Evolutionary conservation across 2,888 invertebrate species (phyloP), one percentile per base, ranked within the genome.

Genomic region (Carabus problematicus): DNA sequence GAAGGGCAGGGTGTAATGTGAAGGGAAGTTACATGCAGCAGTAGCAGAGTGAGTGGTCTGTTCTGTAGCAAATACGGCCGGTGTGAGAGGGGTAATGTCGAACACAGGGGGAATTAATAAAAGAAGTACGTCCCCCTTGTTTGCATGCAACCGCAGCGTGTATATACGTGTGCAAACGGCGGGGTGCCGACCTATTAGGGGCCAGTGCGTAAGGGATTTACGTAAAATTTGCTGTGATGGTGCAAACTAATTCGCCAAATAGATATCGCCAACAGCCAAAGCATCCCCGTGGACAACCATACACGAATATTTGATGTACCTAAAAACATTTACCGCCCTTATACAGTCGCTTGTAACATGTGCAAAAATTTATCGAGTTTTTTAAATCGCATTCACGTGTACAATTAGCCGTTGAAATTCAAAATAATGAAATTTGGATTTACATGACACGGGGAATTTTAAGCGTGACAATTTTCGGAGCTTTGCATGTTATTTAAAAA

Each of bases 71-170:
- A 52, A 52, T 52, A 52, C 9, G 52, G 18, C 12, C 18, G 7
- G 52, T 3, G 11, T 14, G 52, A 18, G 18, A 19, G 52, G 52
- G 52, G 52, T 52, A 52, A 18, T 42, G 41, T 14, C 43, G 49
- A 42, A 49, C 19, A 64, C n/a, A 59, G 54, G 68, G 71, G 74
- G 73, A 72, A 75, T 75, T 75, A 75, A 75, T 75, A 75, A 75
- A 75, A 75, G 75, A 74, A 75, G 73, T 73, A 72, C 73, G 74
- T 71, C 71, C 73, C 74, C 74, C 74, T 74, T 74, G 74, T 74
- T 75, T 74, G 75, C 75, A 74, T 74, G 74, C 68, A 71, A 74
- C 68, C 68, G 29, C 68, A 68, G 45, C 61, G 68, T 16, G 29
- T 19, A 54, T 40, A 67, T 40, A 47, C 62, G 39, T 49, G 9